These are phyloP conservation scores for Dicrurus megarhynchus DNA, from an alignment of 2,113 vertebrate genomes.

Conservation along the genomic window DNA sequence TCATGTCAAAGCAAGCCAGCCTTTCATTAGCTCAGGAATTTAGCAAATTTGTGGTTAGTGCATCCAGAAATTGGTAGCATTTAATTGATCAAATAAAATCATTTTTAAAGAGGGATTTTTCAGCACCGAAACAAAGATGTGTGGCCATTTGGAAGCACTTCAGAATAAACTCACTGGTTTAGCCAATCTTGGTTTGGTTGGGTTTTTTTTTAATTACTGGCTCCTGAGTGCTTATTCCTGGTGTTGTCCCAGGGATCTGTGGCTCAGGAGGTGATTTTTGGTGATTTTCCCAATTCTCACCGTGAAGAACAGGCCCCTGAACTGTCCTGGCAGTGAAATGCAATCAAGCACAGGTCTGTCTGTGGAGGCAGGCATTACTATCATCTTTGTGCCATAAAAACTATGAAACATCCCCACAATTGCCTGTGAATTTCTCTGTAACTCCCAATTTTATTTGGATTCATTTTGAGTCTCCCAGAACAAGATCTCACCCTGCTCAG, in stretches of 20 bases:
- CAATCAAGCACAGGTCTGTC: not conserved
- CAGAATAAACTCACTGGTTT: not conserved
- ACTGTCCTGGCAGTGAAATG: not conserved
- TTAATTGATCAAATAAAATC: slow-evolving; percentile 54
- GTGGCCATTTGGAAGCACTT: slow-evolving; percentile 23
- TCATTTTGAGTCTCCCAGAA: not conserved
- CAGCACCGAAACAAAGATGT: slow-evolving; percentile 13
- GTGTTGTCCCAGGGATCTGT: not conserved
- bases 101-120: slow-evolving; percentile 39
- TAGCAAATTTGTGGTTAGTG: slow-evolving; percentile 59
- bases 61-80: slow-evolving; percentile 52
- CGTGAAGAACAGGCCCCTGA: not conserved
- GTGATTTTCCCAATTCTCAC: not conserved
- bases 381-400: not conserved
- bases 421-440: not conserved
- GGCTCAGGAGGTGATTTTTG: not conserved
- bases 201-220: not conserved
- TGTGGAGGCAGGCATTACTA: not conserved
- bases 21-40: slow-evolving; percentile 67
- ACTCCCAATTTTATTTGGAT: not conserved
- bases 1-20: slow-evolving; percentile 64
- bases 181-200: not conserved
- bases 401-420: rapidly evolving
- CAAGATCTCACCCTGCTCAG: not conserved
- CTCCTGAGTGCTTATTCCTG: not conserved